phyloP scores from a whole-genome alignment of 2,113 vertebrate genomes.

The Catagonus wagneri region DNA sequence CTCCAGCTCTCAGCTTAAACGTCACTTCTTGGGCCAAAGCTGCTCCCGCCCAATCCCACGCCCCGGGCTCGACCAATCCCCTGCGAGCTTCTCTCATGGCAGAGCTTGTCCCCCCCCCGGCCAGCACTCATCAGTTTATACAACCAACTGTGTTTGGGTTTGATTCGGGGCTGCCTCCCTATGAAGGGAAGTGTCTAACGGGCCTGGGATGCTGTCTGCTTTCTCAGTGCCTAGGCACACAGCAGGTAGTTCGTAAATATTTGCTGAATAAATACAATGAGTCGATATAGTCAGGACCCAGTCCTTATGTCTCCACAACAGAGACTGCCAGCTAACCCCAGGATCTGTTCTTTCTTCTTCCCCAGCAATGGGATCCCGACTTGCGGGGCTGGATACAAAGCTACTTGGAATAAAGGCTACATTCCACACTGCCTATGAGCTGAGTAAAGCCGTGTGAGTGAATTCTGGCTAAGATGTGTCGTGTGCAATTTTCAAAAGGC shows the following conservation, averaged over 20 bases:
- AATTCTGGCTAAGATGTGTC: neutral
- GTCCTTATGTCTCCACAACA: neutral
- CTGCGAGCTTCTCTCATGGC: neutral
- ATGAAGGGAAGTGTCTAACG: neutral
- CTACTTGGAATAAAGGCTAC: neutral
- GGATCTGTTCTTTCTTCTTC: neutral
- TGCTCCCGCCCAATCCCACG: neutral
- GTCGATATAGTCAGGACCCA: neutral
- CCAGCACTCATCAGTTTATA: neutral
- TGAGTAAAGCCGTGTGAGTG: too few species aligned
- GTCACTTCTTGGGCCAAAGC: neutral
- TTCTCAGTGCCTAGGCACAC: neutral
- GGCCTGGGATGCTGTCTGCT: neutral
- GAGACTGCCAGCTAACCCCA: neutral
- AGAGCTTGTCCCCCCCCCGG: neutral
- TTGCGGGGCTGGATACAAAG: accelerated
- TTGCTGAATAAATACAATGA: neutral
- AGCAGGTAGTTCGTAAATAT: neutral
- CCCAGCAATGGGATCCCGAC: neutral
- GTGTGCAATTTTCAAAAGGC: neutral
- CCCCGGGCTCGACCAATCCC: neutral
- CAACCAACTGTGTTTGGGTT: neutral
- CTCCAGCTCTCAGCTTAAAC: neutral
- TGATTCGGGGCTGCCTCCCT: constrained; percentile 9
- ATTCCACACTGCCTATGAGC: neutral